Conservation (phyloP, 2,888 invertebrate species). For the Leptarthrus brevirostris region DNA sequence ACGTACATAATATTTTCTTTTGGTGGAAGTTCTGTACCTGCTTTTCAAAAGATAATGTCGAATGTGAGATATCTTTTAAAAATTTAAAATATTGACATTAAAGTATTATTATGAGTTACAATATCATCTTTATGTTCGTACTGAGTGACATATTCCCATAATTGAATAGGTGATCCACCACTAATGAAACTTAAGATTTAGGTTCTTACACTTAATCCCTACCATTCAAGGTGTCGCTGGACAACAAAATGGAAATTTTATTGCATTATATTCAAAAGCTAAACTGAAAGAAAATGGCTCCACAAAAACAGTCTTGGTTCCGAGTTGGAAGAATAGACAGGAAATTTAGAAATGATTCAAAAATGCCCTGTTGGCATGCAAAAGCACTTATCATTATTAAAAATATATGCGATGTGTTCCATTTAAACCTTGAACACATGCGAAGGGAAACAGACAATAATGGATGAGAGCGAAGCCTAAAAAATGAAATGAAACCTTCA, state of each 20-base stretch:
- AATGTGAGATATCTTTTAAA: not conserved
- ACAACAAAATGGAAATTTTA: slow-evolving; percentile 6
- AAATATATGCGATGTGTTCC: slow-evolving; percentile 44
- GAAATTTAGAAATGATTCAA: slow-evolving; percentile 28
- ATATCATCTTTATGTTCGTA: no score
- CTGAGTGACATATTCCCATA: no score
- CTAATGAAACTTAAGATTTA: no score
- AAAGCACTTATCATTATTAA: slow-evolving; percentile 48
- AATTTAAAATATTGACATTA: slow-evolving; percentile 27
- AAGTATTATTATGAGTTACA: no score
- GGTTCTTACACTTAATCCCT: not conserved
- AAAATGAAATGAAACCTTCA: slow-evolving; percentile 34
- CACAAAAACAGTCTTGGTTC: not conserved
- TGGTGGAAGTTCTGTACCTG: not conserved
- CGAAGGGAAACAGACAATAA: slow-evolving; percentile 28
- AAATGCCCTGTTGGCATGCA: slow-evolving; percentile 33
- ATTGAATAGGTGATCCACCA: no score
- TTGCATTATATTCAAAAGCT: not conserved
- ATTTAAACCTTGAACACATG: slow-evolving; percentile 38
- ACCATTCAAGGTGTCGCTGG: not conserved
- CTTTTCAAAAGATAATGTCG: not conserved
- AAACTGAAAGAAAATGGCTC: not conserved
- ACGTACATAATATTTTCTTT: not conserved
- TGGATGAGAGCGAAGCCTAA: slow-evolving; percentile 44
- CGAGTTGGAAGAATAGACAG: not conserved